phyloP scores from a whole-genome alignment of 1,140 invertebrate genomes.

The Hestina assimilis region DNA sequence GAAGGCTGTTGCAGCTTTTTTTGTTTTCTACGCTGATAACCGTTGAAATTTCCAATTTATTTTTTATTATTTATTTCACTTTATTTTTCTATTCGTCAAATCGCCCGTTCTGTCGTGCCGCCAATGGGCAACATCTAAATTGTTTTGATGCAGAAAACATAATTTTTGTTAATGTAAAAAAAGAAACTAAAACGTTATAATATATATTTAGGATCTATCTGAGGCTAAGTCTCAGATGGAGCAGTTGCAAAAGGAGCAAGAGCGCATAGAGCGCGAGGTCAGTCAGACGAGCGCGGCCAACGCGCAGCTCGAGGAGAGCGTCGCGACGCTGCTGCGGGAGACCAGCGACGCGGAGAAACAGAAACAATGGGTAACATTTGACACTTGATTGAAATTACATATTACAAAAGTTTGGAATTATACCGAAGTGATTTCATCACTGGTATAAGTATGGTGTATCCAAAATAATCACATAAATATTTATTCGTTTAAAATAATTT shows the following conservation, averaged over 20 bases:
- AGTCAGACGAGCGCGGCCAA: conserved; percentile 40
- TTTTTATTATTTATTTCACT: neutral
- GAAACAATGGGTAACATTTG: conserved; percentile 70
- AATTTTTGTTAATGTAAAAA: too few relatives aligned
- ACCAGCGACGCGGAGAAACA: conserved; percentile 44
- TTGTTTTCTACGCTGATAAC: neutral
- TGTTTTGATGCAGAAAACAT: too few relatives aligned
- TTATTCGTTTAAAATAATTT: too few relatives aligned
- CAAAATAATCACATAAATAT: too few relatives aligned
- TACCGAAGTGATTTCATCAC: too few relatives aligned
- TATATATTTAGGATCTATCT: conserved; percentile 51
- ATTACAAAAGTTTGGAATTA: too few relatives aligned
- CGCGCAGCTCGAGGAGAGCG: conserved; percentile 55
- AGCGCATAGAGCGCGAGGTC: conserved; percentile 46
- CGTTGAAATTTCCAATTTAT: neutral
- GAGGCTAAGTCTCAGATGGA: conserved; percentile 50
- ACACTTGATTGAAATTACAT: too few relatives aligned
- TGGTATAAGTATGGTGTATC: too few relatives aligned
- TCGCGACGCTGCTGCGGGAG: conserved; percentile 52
- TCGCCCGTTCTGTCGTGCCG: too few relatives aligned
- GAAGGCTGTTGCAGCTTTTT: too few relatives aligned
- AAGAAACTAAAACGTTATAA: too few relatives aligned
- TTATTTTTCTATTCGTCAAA: neutral
- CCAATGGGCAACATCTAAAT: too few relatives aligned
- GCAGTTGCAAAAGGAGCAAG: conserved; percentile 48